phyloP scores from a whole-genome alignment of 2,113 vertebrate genomes.

The Oreotrochilus melanogaster region DNA sequence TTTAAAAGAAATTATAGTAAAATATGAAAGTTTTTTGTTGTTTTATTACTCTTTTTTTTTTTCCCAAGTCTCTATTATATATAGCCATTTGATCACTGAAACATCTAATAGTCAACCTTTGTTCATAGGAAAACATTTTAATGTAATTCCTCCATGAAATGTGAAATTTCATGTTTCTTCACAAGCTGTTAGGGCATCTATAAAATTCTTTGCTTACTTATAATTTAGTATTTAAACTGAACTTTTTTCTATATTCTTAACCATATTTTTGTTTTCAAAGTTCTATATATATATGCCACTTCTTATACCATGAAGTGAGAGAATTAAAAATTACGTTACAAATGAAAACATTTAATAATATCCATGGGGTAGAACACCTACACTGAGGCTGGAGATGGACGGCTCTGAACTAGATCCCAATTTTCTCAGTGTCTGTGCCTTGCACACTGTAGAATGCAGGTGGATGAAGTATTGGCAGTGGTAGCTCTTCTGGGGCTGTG shows the following conservation, averaged over 20 bases:
- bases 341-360: neutral
- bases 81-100: neutral
- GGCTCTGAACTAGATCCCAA: neutral
- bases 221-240: neutral
- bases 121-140: neutral
- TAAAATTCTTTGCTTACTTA: neutral
- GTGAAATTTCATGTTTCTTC: neutral
- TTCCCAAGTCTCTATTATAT: neutral
- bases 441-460: neutral
- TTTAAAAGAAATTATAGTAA: neutral
- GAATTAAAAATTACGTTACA: neutral
- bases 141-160: neutral
- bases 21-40: neutral
- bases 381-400: neutral
- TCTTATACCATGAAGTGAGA: neutral
- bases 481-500: rapidly evolving
- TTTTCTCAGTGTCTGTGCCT: neutral
- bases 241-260: neutral
- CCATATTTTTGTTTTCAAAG: neutral
- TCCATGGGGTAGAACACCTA: neutral
- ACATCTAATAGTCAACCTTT: neutral
- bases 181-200: neutral
- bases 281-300: neutral
- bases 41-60: neutral
- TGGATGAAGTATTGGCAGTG: neutral